Conservation (phyloP, 2,113 vertebrate species). For the Hoplias malabaricus region DNA sequence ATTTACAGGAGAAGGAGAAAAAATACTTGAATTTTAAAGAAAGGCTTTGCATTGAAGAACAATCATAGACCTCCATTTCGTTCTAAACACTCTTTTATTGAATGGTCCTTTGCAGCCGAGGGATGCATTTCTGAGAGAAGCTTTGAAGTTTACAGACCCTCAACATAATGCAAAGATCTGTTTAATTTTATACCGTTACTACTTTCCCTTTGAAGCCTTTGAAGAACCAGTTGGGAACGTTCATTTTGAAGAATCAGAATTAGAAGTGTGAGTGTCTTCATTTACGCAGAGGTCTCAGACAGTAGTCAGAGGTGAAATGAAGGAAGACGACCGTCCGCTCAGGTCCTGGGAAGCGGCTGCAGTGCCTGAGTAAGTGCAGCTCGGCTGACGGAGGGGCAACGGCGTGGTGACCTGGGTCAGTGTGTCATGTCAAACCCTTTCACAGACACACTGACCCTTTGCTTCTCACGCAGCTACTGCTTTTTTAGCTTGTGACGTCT, state of each 20-base stretch:
- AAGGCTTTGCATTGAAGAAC: too few relatives aligned
- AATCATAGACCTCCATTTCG: too few relatives aligned
- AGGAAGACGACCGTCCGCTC: not conserved
- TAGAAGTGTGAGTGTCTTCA: not conserved
- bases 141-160: too few relatives aligned
- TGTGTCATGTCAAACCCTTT: conserved; percentile 24
- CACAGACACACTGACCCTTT: conserved; percentile 30
- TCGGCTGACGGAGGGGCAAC: not conserved
- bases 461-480: conserved; percentile 20
- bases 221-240: too few relatives aligned
- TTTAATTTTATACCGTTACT: too few relatives aligned
- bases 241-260: not conserved
- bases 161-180: too few relatives aligned
- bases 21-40: too few relatives aligned
- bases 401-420: conserved; percentile 26
- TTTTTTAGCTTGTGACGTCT: conserved; percentile 20
- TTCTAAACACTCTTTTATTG: too few relatives aligned
- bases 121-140: too few relatives aligned
- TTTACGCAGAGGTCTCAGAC: not conserved
- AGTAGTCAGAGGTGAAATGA: not conserved
- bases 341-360: conserved; percentile 22
- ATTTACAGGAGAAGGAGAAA: too few relatives aligned
- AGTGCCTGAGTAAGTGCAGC: conserved; percentile 2
- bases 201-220: too few relatives aligned
- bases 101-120: too few relatives aligned